A percentile compares a stretch with the other conserved stretches of the same genome.
Conservation (phyloP, 2,888 invertebrate species). For the Liodrosophila aerea region DNA sequence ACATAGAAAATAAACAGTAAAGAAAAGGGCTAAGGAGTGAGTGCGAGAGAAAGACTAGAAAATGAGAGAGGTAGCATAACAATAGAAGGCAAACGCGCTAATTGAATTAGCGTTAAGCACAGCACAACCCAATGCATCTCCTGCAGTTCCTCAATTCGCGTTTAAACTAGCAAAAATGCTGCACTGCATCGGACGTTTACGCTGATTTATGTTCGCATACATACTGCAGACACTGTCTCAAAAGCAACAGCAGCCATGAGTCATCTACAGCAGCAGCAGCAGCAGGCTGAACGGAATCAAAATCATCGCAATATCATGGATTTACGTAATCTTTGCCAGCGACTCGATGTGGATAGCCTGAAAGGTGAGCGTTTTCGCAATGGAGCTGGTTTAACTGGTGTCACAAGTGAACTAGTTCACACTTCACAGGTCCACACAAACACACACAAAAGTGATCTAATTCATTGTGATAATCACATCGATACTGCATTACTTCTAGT, state of each 20-base stretch:
- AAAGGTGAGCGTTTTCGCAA: constrained; percentile 59
- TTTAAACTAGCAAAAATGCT: constrained; percentile 59
- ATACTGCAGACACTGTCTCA: background rate
- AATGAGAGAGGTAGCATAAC: constrained; percentile 2
- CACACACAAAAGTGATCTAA: background rate
- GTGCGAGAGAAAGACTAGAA: background rate
- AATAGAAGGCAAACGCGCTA: constrained; percentile 13
- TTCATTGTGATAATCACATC: background rate
- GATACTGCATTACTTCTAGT: too few relatives aligned
- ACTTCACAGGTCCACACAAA: too few relatives aligned
- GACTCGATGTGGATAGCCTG: constrained; percentile 78
- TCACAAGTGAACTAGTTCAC: background rate
- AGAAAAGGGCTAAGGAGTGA: background rate
- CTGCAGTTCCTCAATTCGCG: constrained; percentile 13
- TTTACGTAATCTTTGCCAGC: constrained; percentile 79
- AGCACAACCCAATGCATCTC: constrained; percentile 16
- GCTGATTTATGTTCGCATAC: constrained; percentile 10
- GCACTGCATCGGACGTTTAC: constrained; percentile 62
- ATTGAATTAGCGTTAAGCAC: constrained; percentile 45
- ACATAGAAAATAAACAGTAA: background rate
- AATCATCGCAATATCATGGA: constrained; percentile 65
- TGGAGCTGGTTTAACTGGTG: background rate
- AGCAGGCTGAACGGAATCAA: constrained; percentile 6
- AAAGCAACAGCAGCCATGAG: constrained; percentile 23
- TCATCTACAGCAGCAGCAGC: constrained; percentile 7